Percentiles rank a stretch among this genome's conserved stretches.
Conservation (phyloP, 1,140 invertebrate species). For the Drosophila carrolli region DNA sequence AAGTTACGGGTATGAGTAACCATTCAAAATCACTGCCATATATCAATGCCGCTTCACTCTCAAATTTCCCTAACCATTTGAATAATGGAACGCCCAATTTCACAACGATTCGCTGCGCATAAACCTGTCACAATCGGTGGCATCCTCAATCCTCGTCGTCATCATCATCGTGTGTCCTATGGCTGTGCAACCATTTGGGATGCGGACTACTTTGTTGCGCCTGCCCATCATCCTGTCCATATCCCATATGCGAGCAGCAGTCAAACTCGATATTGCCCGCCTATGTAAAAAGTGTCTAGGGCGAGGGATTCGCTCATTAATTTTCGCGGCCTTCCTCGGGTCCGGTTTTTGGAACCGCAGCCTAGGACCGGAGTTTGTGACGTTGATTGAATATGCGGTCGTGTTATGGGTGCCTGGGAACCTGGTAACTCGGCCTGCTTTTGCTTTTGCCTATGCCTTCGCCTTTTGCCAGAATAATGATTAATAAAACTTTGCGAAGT, state of each 20-base stretch:
- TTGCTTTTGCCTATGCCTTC: constrained; percentile 1
- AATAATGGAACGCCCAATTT: background rate
- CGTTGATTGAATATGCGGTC: constrained; percentile 80
- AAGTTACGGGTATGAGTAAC: no score
- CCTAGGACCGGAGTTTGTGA: constrained; percentile 36
- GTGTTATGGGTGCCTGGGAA: constrained; percentile 74
- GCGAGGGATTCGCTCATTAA: constrained; percentile 79
- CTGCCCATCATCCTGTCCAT: constrained; percentile 61
- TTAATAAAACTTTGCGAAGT: constrained; percentile 58
- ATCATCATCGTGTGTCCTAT: constrained; percentile 45
- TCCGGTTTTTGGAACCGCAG: constrained; percentile 31
- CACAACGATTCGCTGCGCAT: constrained; percentile 40
- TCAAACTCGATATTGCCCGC: constrained; percentile 48
- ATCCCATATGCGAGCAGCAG: constrained; percentile 36
- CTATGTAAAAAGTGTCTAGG: constrained; percentile 59
- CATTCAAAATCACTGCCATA: background rate
- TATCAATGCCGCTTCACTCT: background rate
- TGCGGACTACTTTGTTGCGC: constrained; percentile 55
- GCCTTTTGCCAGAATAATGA: constrained; percentile 31
- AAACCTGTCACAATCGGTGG: constrained; percentile 61
- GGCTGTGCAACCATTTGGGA: constrained; percentile 20
- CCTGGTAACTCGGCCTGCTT: constrained; percentile 4
- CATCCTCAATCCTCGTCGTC: constrained; percentile 22
- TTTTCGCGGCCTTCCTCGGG: constrained; percentile 59
- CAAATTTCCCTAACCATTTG: background rate